Percentiles rank a stretch among this genome's conserved stretches.
These are phyloP conservation scores for Rhea americana DNA, from an alignment of 2,113 vertebrate species.

Conservation along the genomic window DNA sequence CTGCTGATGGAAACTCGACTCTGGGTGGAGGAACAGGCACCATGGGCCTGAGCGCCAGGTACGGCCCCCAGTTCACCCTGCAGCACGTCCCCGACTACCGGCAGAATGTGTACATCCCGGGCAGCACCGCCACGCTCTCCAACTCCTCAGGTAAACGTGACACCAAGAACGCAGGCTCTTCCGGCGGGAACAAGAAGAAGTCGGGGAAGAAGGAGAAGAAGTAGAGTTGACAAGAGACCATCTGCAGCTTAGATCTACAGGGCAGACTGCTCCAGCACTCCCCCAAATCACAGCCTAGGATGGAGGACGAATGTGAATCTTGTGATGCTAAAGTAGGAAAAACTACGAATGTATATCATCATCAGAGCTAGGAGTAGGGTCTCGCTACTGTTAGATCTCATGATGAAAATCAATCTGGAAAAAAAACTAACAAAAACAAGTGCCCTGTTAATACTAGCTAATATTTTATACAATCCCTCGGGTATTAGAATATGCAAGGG, in stretches of 20 bases:
- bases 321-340: slow-evolving; percentile 46
- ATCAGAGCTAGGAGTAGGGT: slow-evolving; percentile 56
- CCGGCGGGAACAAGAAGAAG: slow-evolving; percentile 93
- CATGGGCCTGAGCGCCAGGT: slow-evolving; percentile 95
- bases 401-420: slow-evolving; percentile 55
- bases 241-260: slow-evolving; percentile 61
- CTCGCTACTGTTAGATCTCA: slow-evolving; percentile 57
- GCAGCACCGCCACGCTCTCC: slow-evolving; percentile 93
- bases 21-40: slow-evolving; percentile 87
- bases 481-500: slow-evolving; percentile 51
- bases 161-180: slow-evolving; percentile 78
- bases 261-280: slow-evolving; percentile 73
- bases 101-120: slow-evolving; percentile 98
- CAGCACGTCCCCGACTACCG: slow-evolving; percentile 97
- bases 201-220: slow-evolving; percentile 99
- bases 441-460: slow-evolving; percentile 71
- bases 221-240: slow-evolving; percentile 72
- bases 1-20: slow-evolving; percentile 90
- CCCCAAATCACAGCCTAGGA: slow-evolving; percentile 64
- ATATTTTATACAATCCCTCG: slow-evolving; percentile 54
- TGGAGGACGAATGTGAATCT: slow-evolving; percentile 70
- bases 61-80: slow-evolving; percentile 96
- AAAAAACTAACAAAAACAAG: slow-evolving; percentile 47
- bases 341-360: slow-evolving; percentile 64
- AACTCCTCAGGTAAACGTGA: slow-evolving; percentile 82